Evolutionary conservation across 2,797 vertebrate genomes (phyloP).

Genomic region (Luscinia megarhynchos): DNA sequence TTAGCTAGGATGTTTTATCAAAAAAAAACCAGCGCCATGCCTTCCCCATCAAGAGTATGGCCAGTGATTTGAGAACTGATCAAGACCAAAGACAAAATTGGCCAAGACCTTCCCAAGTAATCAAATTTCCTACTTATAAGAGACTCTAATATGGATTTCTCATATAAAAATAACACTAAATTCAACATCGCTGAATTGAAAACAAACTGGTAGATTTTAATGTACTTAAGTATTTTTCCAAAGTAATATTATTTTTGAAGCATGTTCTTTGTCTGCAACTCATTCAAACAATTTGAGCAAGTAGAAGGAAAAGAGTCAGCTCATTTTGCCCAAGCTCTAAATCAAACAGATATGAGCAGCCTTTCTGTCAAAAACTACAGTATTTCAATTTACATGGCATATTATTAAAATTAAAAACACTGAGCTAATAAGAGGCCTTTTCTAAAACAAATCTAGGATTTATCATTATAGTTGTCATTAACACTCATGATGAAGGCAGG

Average conservation of each 20-base stretch:
- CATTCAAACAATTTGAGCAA: not conserved
- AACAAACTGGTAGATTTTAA: not conserved
- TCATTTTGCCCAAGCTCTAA: not conserved
- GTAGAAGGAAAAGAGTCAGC: not conserved
- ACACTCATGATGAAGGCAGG: not conserved
- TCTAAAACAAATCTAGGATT: not conserved
- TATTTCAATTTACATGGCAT: not conserved
- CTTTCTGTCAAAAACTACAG: not conserved
- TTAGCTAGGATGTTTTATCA: not conserved
- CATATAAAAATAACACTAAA: not conserved
- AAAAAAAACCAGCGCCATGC: not conserved
- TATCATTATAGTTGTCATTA: not conserved
- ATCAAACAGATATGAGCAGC: not conserved
- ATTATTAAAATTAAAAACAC: not conserved
- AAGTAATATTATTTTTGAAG: not conserved
- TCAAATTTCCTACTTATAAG: not conserved
- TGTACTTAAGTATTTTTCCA: not conserved
- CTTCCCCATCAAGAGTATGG: not conserved
- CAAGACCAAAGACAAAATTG: not conserved
- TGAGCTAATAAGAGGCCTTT: not conserved
- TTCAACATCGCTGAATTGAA: not conserved
- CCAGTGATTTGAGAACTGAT: not conserved
- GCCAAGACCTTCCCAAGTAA: not conserved
- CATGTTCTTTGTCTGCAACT: not conserved
- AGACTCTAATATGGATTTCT: not conserved